Evolutionary conservation across 35 echinoderm and acorn worm genomes (phyloP).

Genomic region (Holothuria glaberrima): DNA sequence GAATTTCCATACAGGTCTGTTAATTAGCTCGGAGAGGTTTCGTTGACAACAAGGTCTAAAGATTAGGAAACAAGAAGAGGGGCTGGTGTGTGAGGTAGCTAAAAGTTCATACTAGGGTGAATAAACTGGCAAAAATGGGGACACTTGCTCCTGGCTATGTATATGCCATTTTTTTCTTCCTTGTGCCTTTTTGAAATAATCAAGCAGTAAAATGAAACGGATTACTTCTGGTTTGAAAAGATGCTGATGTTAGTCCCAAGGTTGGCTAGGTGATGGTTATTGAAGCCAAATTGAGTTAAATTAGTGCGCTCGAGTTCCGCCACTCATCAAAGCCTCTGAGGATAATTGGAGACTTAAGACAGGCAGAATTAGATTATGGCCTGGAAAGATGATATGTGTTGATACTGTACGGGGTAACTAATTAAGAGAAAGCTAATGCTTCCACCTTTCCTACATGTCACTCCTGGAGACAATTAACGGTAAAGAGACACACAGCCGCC

Average conservation of each 20-base stretch:
- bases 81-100: conserved; percentile 15
- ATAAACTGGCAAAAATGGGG: conserved; percentile 60
- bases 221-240: conserved; percentile 32
- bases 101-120: conserved; percentile 58
- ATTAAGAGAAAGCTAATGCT: conserved; percentile 35
- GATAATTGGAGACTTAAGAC: conserved; percentile 44
- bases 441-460: conserved; percentile 39
- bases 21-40: conserved; percentile 52
- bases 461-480: conserved; percentile 36
- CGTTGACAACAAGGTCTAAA: conserved; percentile 52
- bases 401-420: conserved; percentile 35
- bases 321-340: conserved; percentile 32
- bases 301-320: conserved; percentile 46
- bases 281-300: conserved; percentile 54
- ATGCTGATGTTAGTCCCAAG: conserved; percentile 44
- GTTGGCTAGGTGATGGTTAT: conserved; percentile 51
- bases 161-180: conserved; percentile 8
- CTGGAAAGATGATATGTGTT: conserved; percentile 36
- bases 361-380: conserved; percentile 50
- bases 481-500: neutral
- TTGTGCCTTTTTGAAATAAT: conserved; percentile 28
- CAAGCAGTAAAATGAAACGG: conserved; percentile 43
- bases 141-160: conserved; percentile 48
- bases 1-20: conserved; percentile 48
- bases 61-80: conserved; percentile 53